Percentiles rank a stretch among this genome's conserved stretches.
phyloP scores from a whole-genome alignment of 2,797 vertebrate genomes.

The Pteronotus mesoamericanus region DNA sequence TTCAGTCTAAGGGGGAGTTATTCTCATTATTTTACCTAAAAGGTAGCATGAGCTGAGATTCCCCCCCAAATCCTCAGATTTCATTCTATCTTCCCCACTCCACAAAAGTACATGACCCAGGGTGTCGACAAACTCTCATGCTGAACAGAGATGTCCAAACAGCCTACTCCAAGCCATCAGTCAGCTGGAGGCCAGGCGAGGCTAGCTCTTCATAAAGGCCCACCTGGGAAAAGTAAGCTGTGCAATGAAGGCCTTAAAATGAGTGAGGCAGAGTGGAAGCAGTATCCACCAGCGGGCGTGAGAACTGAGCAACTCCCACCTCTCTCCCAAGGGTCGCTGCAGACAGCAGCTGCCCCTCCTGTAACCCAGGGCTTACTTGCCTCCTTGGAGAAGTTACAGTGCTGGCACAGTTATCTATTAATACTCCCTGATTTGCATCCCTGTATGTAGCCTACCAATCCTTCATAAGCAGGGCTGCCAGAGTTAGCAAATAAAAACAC shows the following conservation, averaged over 20 bases:
- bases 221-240: not conserved
- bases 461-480: constrained; percentile 19
- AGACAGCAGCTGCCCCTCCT: not conserved
- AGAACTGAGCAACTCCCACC: not conserved
- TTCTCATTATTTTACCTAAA: not conserved
- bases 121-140: not conserved
- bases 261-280: not conserved
- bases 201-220: not conserved
- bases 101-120: not conserved
- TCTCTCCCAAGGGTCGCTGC: not conserved
- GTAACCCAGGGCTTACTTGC: not conserved
- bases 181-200: not conserved
- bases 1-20: not conserved
- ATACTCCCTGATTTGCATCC: not conserved
- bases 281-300: not conserved
- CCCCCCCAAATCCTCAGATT: not conserved
- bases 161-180: not conserved
- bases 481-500: constrained; percentile 19
- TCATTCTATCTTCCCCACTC: not conserved
- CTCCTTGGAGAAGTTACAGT: not conserved
- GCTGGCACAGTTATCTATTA: not conserved
- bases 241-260: not conserved
- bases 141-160: not conserved
- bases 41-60: not conserved
- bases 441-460: not conserved